phyloP scores from a whole-genome alignment of 2,113 vertebrate genomes.

The Pomatorhinus ruficollis region DNA sequence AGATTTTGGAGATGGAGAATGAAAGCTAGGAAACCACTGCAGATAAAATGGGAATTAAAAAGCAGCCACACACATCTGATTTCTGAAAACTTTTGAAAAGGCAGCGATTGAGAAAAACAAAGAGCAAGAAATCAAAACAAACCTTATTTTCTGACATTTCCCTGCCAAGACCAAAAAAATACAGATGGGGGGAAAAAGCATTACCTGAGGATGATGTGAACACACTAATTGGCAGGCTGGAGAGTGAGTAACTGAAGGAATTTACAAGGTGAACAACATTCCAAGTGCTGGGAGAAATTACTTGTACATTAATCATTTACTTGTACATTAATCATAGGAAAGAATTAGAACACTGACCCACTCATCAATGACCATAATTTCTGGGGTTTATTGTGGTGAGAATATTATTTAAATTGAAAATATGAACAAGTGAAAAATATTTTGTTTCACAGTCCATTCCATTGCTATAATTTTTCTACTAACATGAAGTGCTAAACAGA shows the following conservation, averaged over 20 bases:
- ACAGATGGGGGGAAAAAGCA: neutral
- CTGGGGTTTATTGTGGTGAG: neutral
- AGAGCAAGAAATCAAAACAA: neutral
- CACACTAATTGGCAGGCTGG: neutral
- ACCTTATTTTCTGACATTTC: neutral
- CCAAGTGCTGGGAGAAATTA: constrained; percentile 45
- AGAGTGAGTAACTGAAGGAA: neutral
- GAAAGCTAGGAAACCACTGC: neutral
- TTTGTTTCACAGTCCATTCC: neutral
- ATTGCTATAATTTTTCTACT: neutral
- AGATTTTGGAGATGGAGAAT: neutral
- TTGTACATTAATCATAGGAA: constrained; percentile 58
- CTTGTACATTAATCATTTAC: constrained; percentile 56
- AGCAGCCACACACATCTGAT: neutral
- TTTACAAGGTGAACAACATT: neutral
- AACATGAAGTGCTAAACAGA: neutral
- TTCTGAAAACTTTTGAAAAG: constrained; percentile 19
- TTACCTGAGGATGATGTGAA: neutral
- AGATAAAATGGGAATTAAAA: neutral
- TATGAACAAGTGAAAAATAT: neutral
- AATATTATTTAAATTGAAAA: neutral
- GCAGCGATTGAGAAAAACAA: neutral
- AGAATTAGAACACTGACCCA: constrained; percentile 59
- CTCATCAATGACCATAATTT: neutral
- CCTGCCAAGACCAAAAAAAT: neutral